Conservation (phyloP, 2,888 invertebrate genomes). For the Lathronympha strigana region DNA sequence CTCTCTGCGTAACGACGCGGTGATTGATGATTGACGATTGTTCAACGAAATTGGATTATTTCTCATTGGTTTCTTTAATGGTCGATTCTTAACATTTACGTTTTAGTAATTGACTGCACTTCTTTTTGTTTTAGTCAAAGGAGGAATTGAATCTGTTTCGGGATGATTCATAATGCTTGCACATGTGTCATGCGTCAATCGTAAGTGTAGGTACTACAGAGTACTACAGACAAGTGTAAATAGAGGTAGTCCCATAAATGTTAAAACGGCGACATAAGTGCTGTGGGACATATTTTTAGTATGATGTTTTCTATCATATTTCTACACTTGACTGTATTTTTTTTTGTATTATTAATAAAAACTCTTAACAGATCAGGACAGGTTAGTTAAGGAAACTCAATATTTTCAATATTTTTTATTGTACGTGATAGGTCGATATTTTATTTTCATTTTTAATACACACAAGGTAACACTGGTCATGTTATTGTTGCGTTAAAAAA, state of each 20-base stretch:
- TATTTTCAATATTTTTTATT: constrained; percentile 33
- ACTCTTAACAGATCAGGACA: not conserved
- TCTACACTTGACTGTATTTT: too few species aligned
- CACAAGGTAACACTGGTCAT: constrained; percentile 7
- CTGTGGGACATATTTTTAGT: too few species aligned
- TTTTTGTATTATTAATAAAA: not conserved
- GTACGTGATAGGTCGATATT: constrained; percentile 35
- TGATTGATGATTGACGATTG: constrained; percentile 65
- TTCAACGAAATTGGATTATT: constrained; percentile 68
- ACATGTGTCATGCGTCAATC: too few species aligned
- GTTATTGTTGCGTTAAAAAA: too few species aligned
- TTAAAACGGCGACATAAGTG: too few species aligned
- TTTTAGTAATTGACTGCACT: constrained; percentile 36
- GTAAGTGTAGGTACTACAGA: too few species aligned
- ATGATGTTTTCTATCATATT: too few species aligned
- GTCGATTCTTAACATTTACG: constrained; percentile 39
- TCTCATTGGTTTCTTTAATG: constrained; percentile 58
- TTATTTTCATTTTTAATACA: constrained; percentile 17
- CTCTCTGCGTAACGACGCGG: constrained; percentile 61
- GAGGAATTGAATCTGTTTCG: constrained; percentile 19
- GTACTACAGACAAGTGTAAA: too few species aligned
- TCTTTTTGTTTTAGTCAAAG: constrained; percentile 30
- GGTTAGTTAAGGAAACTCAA: not conserved
- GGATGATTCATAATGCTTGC: not conserved
- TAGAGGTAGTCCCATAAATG: too few species aligned